Evolutionary conservation across 2,888 invertebrate species (phyloP), one percentile per base, ranked within the genome.

Genomic region (Metalampra italica): DNA sequence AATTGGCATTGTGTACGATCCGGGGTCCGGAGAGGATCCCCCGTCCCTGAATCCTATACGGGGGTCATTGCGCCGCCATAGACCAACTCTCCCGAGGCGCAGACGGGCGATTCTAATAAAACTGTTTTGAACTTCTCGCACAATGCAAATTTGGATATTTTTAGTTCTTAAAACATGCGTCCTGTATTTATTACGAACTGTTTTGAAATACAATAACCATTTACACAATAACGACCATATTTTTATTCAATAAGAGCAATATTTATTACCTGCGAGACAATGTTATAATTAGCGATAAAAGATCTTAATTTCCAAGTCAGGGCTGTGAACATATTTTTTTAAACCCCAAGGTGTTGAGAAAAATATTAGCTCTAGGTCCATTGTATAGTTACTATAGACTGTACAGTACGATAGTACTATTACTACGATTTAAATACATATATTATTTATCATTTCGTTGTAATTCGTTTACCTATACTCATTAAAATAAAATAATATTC

Each of bases 1-100:
- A 89, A 89, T 89, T 89, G 89, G 80, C 80, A 80, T 82, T 54
- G 51, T 51, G 46, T 46, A 41, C 30, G 30, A 29, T 22, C 44
- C 39, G 45, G 13, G 39, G 9, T 39, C 14, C 15, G 13, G 9
- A 7, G 34, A 34, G 34, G 34, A 34, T 34, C 34, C 34, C 30
- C 22, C 5, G 22, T 22, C 22, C 5, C 22, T 22, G 22, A 22
- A 22, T 22, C 22, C 11, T 9, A 11, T 9, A 34, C 11, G 9
- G 11, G 34, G 8, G 4, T 39, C 39, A 14, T n/a, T 36, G n/a
- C n/a, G 3, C 29, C 1, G 39, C 39, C 11, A 13, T n/a, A 41
- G n/a, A 41, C 11, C 9, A 41, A 29, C 43, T 14, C 43, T 34
- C 43, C 4, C 43, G 14, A 9, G 11, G 9, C 43, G 4, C 30